Conservation (phyloP, 2,113 vertebrate species). For the Myotis davidii region DNA sequence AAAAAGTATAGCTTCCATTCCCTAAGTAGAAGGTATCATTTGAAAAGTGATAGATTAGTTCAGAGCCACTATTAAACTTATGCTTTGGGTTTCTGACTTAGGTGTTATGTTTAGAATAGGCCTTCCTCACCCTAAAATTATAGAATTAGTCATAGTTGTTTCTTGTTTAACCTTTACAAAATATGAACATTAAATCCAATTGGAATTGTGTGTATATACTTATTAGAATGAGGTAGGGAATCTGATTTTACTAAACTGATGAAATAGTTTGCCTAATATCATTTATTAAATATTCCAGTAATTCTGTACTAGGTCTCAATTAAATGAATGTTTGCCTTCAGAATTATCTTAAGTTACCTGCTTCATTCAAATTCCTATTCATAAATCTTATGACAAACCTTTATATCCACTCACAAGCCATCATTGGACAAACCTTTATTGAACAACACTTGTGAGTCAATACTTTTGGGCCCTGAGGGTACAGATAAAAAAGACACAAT, state of each 20-base stretch:
- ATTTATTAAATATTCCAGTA: background rate
- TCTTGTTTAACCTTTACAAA: slow-evolving; percentile 8
- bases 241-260: background rate
- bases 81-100: background rate
- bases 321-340: background rate
- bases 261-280: background rate
- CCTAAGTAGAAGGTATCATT: background rate
- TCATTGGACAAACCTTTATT: background rate
- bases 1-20: background rate
- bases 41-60: background rate
- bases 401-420: background rate
- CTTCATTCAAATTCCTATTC: background rate
- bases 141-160: background rate
- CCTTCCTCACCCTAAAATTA: background rate
- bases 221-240: background rate
- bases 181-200: background rate
- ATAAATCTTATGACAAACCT: background rate
- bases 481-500: background rate
- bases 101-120: background rate
- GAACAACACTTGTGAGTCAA: background rate
- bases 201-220: background rate
- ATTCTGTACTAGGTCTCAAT: background rate
- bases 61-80: background rate
- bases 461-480: background rate
- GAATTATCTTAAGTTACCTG: background rate